These are phyloP conservation scores for Andinoacara biseriatus DNA, from an alignment of 2,113 vertebrate genomes.

Conservation along the genomic window DNA sequence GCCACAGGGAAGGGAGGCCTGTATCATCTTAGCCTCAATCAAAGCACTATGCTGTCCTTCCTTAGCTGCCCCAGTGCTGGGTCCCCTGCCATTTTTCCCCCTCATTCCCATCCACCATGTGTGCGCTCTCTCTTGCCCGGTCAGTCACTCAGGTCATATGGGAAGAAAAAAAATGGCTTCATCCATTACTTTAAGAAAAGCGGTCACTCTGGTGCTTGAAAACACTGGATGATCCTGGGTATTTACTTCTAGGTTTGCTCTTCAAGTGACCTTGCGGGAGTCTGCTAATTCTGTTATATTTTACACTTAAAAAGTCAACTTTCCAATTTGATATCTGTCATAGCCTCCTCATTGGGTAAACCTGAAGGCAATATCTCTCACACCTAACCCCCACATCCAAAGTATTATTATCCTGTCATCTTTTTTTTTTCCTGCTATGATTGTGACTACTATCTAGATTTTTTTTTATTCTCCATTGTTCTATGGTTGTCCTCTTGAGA, in stretches of 20 bases:
- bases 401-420: constrained; percentile 64
- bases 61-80: constrained; percentile 59
- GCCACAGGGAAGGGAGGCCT: constrained; percentile 74
- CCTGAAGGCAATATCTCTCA: constrained; percentile 81
- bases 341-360: constrained; percentile 62
- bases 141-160: constrained; percentile 68
- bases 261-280: constrained; percentile 49
- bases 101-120: constrained; percentile 78
- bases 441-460: constrained; percentile 67
- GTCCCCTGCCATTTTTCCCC: constrained; percentile 70
- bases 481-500: constrained; percentile 70
- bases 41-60: constrained; percentile 75
- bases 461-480: constrained; percentile 70
- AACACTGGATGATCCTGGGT: constrained; percentile 44
- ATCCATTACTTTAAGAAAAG: constrained; percentile 69
- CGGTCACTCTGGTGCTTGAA: constrained; percentile 47
- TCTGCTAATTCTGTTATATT: constrained; percentile 59
- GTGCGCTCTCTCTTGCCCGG: constrained; percentile 67
- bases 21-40: constrained; percentile 78
- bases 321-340: constrained; percentile 58
- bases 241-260: constrained; percentile 55
- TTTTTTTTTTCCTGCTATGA: constrained; percentile 58
- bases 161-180: constrained; percentile 58
- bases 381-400: constrained; percentile 74
- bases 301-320: constrained; percentile 52